Evolutionary conservation across 2,888 invertebrate genomes (phyloP), one percentile per base, ranked within the genome.

Genomic region (Rotaria macrura): DNA sequence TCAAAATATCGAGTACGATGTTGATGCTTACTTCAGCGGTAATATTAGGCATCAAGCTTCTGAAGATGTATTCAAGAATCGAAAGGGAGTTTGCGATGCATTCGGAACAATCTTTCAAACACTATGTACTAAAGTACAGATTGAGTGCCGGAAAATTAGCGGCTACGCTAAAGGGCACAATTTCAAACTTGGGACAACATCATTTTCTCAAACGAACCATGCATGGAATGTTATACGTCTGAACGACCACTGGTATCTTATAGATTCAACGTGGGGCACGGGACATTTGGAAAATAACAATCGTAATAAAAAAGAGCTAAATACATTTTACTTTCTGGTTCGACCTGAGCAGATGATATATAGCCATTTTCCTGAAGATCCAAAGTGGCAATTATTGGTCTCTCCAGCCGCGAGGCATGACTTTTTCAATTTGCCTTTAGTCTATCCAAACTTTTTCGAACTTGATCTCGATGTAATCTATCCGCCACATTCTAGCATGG

Each of bases 181-280:
- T 47, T 52, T 49, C 47, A 54, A 57, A 84, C 23, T n/a, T 0
- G 84, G 40, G 14, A 23, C 55, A 40, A 20, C 17, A 34, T 29
- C 49, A 47, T 54, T 84, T 43, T 10, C 23, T 17, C 14, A 9
- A 20, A 40, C 72, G 14, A 72, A 74, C 25, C 85, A 86, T 43
- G 86, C 86, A 43, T 86, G 86, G 86, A 86, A 86, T 49, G 86
- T 47, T 9, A 34, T 86, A 20, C 84, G 49, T 52, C 9, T 86
- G 6, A 38, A 86, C 12, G 65, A 25, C 3, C 43, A 74, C 14
- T 65, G 23, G 25, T 84, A 84, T 43, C 49, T 84, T 47, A 57
- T 84, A 5, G 86, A 86, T 40, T 65, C 84, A 6, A 86, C 86
- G 9, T 86, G 86, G 86, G 84, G 83, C 7, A 47, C 7, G 23